Percentiles rank a stretch among this genome's conserved stretches.
Conservation (phyloP, 2,113 vertebrate genomes). For the Eubucco bourcierii region DNA sequence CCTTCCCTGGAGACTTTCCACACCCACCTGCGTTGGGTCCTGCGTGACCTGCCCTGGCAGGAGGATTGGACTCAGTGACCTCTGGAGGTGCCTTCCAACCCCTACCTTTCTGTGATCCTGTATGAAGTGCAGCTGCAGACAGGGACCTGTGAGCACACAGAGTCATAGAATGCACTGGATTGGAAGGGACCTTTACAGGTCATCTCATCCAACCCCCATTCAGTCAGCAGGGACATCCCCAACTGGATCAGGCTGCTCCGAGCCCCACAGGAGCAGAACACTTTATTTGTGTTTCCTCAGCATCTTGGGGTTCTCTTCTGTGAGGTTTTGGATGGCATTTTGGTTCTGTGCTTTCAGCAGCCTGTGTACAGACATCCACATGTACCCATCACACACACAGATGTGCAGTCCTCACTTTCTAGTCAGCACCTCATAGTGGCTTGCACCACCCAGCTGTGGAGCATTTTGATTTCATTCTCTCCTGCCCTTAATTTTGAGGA, state of each 20-base stretch:
- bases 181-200: no score
- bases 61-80: no score
- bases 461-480: background rate
- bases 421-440: background rate
- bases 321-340: background rate
- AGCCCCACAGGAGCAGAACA: background rate
- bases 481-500: background rate
- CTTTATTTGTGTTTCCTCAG: background rate
- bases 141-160: background rate
- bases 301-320: background rate
- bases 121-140: background rate
- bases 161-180: no score
- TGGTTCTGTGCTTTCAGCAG: background rate
- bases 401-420: background rate
- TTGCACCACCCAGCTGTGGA: background rate
- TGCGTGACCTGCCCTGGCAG: no score
- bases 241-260: no score
- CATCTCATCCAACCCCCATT: no score
- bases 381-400: fast-evolving
- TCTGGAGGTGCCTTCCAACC: no score
- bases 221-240: no score
- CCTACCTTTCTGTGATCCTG: no score
- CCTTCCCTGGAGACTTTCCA: no score
- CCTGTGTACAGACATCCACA: background rate
- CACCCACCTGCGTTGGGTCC: no score